A percentile compares a stretch with the other conserved stretches of the same genome.
phyloP scores from a whole-genome alignment of 1,140 invertebrate genomes.

The Caenorhabditis elegans region DNA sequence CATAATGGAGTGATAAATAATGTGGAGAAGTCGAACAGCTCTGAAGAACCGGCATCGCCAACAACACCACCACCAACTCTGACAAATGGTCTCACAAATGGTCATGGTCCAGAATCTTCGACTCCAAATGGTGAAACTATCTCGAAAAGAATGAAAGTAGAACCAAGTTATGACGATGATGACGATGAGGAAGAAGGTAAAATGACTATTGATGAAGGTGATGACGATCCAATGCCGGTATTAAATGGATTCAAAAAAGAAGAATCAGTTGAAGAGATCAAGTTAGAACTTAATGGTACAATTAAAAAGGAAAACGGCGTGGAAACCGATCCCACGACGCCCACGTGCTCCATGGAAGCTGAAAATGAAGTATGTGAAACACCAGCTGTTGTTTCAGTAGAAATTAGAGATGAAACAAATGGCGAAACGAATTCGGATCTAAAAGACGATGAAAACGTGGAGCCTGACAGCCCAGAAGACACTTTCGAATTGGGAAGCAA shows the following conservation, averaged over 20 bases:
- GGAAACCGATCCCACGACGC: background rate
- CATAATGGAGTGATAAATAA: background rate
- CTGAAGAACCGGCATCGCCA: background rate
- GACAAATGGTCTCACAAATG: background rate
- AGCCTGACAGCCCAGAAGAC: background rate
- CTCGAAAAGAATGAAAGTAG: background rate
- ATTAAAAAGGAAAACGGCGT: background rate
- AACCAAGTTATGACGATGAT: background rate
- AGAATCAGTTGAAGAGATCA: background rate
- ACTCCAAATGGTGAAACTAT: background rate
- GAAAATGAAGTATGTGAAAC: background rate
- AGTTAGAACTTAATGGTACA: background rate
- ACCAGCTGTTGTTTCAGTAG: background rate
- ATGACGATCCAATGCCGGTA: conserved; percentile 20
- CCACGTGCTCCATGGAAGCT: background rate
- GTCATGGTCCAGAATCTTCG: background rate
- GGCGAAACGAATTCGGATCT: background rate
- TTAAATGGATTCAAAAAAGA: conserved; percentile 18
- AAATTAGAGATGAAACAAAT: background rate
- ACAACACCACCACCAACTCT: background rate
- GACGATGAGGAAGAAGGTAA: background rate
- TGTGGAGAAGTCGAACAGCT: background rate
- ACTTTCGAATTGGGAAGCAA: background rate
- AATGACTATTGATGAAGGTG: conserved; percentile 4
- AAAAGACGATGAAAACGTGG: background rate